Evolutionary conservation across 2,888 invertebrate species (phyloP).

Genomic region (Oxyscelio sp.): DNA sequence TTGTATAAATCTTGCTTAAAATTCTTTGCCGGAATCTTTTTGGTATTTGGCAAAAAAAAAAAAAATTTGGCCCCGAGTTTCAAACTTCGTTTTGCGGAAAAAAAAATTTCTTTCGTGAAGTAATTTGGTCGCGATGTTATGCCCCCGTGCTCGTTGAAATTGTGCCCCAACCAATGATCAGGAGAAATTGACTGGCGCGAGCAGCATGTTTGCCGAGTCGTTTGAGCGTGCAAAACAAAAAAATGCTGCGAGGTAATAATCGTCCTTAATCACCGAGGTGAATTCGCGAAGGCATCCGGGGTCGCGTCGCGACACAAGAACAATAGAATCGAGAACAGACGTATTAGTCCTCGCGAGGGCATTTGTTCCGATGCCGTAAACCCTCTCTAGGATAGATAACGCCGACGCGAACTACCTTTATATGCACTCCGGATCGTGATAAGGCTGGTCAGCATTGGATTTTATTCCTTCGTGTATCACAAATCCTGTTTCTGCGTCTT

Average conservation of each 20-base stretch:
- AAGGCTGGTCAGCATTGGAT: slow-evolving; percentile 52
- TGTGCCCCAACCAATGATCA: slow-evolving; percentile 45
- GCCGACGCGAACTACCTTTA: slow-evolving; percentile 61
- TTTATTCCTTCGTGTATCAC: slow-evolving; percentile 64
- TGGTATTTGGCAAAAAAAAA: slow-evolving; percentile 72
- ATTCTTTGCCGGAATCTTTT: neutral
- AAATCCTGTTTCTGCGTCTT: slow-evolving; percentile 50
- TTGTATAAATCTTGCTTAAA: neutral
- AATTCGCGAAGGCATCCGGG: slow-evolving; percentile 65
- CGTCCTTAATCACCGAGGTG: slow-evolving; percentile 72
- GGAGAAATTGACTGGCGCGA: slow-evolving; percentile 23
- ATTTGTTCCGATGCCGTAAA: slow-evolving; percentile 49
- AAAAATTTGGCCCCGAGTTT: slow-evolving; percentile 2
- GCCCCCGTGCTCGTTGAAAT: slow-evolving; percentile 1
- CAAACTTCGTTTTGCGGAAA: neutral
- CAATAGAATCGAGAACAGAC: slow-evolving; percentile 62
- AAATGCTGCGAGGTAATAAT: slow-evolving; percentile 70
- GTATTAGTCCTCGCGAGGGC: slow-evolving; percentile 54
- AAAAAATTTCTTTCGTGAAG: neutral
- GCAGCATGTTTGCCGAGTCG: slow-evolving; percentile 33
- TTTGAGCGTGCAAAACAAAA: slow-evolving; percentile 37
- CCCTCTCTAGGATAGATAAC: slow-evolving; percentile 71
- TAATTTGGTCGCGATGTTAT: slow-evolving; percentile 8
- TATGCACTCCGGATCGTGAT: slow-evolving; percentile 63
- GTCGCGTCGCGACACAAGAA: slow-evolving; percentile 64